Percentiles rank a stretch among this genome's conserved stretches.
phyloP scores from a whole-genome alignment of 2,888 invertebrate species.

The Alcis repandata region DNA sequence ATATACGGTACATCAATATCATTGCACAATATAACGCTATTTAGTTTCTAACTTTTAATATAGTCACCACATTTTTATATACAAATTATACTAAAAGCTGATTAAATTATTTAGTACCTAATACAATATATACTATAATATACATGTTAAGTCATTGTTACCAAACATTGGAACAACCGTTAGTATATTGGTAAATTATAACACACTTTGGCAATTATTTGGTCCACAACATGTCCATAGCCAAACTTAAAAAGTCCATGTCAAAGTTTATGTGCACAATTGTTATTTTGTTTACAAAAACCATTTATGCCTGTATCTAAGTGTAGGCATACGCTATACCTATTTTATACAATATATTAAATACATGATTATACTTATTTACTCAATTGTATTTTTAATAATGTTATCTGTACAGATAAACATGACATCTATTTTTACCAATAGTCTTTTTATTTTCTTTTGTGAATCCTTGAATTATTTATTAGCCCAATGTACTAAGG shows the following conservation, averaged over 20 bases:
- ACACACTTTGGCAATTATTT: constrained; percentile 52
- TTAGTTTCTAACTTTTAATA: no score
- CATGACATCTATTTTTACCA: not conserved
- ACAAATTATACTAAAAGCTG: not conserved
- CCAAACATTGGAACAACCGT: not conserved
- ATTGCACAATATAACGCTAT: no score
- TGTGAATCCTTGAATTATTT: not conserved
- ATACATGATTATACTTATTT: no score
- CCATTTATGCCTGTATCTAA: no score
- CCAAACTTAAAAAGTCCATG: constrained; percentile 35
- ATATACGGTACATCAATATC: no score
- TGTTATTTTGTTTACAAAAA: not conserved
- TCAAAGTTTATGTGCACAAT: not conserved
- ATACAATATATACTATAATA: no score
- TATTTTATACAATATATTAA: no score
- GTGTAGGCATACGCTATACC: no score
- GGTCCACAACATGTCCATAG: constrained; percentile 48
- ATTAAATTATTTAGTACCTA: constrained; percentile 3
- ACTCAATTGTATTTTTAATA: not conserved
- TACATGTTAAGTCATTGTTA: constrained; percentile 1
- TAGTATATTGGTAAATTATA: constrained; percentile 5
- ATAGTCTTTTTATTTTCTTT: not conserved
- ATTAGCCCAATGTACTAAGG: not conserved
- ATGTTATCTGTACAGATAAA: not conserved
- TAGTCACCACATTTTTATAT: not conserved